Conservation (phyloP, 2,888 invertebrate species). For the Lithophane ornitopus region DNA sequence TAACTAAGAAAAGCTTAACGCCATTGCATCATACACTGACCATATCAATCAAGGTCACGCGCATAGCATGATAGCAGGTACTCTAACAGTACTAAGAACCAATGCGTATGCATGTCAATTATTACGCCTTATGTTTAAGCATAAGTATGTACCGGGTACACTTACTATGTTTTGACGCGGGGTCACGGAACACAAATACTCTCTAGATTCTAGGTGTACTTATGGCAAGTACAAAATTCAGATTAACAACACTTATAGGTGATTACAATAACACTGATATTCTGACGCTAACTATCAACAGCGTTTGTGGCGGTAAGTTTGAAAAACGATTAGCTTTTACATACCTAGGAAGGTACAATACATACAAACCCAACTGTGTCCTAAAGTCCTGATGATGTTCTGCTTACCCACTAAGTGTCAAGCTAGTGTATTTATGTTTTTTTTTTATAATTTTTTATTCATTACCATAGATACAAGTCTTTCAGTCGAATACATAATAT, state of each 20-base stretch:
- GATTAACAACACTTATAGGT: not conserved
- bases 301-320: conserved; percentile 5
- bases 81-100: conserved; percentile 9
- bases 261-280: conserved; percentile 6
- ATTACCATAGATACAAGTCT: no score
- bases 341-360: not conserved
- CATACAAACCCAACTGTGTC: not conserved
- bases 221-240: not conserved
- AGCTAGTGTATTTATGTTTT: not conserved
- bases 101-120: conserved; percentile 35
- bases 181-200: not conserved
- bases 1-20: conserved; percentile 45
- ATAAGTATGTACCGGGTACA: not conserved
- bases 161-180: conserved; percentile 5
- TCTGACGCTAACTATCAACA: no score
- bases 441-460: no score
- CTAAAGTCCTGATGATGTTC: not conserved
- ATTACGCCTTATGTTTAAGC: conserved; percentile 10
- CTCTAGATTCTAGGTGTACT: not conserved
- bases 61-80: conserved; percentile 37
- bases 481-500: no score
- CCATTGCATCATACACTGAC: conserved; percentile 37
- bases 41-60: conserved; percentile 53
- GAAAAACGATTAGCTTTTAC: not conserved
- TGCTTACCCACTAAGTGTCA: not conserved